A percentile compares a stretch with the other conserved stretches of the same genome.
Evolutionary conservation across 2,888 invertebrate genomes (phyloP).

Genomic region (Polydrusus cervinus): DNA sequence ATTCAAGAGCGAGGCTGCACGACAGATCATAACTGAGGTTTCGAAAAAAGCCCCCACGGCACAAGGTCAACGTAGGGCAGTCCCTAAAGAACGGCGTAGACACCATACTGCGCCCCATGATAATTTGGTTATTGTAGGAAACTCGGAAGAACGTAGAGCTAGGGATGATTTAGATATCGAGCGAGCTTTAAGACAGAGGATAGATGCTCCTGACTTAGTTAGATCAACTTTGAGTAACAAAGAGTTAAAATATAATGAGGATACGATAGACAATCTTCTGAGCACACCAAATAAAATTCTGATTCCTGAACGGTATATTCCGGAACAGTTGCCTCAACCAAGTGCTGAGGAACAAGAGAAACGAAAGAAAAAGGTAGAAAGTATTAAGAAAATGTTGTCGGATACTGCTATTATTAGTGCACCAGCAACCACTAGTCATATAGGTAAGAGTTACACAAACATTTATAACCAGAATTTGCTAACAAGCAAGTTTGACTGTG

Average conservation of each 20-base stretch:
- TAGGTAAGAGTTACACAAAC: slow-evolving; percentile 54
- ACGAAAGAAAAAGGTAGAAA: slow-evolving; percentile 90
- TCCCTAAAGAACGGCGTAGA: slow-evolving; percentile 87
- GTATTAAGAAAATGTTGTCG: slow-evolving; percentile 92
- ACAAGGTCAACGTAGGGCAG: slow-evolving; percentile 75
- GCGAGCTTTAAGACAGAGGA: slow-evolving; percentile 82
- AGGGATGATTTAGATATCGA: slow-evolving; percentile 92
- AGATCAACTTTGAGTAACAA: slow-evolving; percentile 83
- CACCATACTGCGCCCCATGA: slow-evolving; percentile 90
- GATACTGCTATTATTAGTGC: slow-evolving; percentile 76
- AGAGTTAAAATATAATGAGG: slow-evolving; percentile 82
- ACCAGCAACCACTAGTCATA: slow-evolving; percentile 64
- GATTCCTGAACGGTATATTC: slow-evolving; percentile 94
- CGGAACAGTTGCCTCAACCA: slow-evolving; percentile 90
- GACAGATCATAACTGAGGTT: slow-evolving; percentile 90
- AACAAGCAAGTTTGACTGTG: no score
- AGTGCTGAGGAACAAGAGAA: slow-evolving; percentile 89
- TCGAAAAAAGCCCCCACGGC: slow-evolving; percentile 67
- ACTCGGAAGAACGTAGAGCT: slow-evolving; percentile 74
- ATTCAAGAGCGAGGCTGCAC: slow-evolving; percentile 90
- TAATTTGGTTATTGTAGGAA: slow-evolving; percentile 62
- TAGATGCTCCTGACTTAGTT: slow-evolving; percentile 90
- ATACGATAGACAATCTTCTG: slow-evolving; percentile 89
- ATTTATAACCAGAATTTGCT: no score
- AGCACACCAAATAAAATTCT: slow-evolving; percentile 92